Evolutionary conservation across 2,113 vertebrate genomes (phyloP).

Genomic region (Etheostoma spectabile): DNA sequence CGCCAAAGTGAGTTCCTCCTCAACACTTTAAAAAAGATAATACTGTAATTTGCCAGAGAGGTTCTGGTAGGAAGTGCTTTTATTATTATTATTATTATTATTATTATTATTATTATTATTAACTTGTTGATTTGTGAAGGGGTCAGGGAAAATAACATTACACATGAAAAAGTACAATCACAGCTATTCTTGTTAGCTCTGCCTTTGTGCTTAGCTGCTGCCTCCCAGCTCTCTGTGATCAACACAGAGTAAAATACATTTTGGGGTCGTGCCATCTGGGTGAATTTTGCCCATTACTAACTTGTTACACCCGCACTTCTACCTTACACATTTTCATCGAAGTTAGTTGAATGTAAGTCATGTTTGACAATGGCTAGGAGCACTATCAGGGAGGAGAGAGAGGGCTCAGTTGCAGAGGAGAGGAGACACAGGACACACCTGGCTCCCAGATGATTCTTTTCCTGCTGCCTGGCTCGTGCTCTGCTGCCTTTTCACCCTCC

Average conservation of each 20-base stretch:
- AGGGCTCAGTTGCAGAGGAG: conserved; percentile 38
- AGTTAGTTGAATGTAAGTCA: conserved; percentile 21
- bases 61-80: not conserved
- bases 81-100: not conserved
- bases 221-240: conserved; percentile 21
- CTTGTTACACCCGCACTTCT: conserved; percentile 6
- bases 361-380: conserved; percentile 36
- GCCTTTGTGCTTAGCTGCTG: conserved; percentile 23
- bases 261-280: conserved; percentile 17
- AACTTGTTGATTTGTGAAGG: not conserved
- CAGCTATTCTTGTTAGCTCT: conserved; percentile 11
- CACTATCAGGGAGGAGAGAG: conserved; percentile 28
- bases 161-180: not conserved
- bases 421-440: conserved; percentile 57
- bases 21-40: not conserved
- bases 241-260: conserved; percentile 2
- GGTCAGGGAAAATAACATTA: not conserved
- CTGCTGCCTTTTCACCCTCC: conserved; percentile 41
- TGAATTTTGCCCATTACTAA: conserved; percentile 23
- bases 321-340: conserved; percentile 11
- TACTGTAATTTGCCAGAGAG: not conserved
- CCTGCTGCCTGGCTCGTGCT: conserved; percentile 71
- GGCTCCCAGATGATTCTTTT: conserved; percentile 61
- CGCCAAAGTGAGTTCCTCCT: conserved; percentile 84
- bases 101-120: not conserved